phyloP scores from a whole-genome alignment of 2,797 vertebrate genomes.

The Podarcis lilfordi region DNA sequence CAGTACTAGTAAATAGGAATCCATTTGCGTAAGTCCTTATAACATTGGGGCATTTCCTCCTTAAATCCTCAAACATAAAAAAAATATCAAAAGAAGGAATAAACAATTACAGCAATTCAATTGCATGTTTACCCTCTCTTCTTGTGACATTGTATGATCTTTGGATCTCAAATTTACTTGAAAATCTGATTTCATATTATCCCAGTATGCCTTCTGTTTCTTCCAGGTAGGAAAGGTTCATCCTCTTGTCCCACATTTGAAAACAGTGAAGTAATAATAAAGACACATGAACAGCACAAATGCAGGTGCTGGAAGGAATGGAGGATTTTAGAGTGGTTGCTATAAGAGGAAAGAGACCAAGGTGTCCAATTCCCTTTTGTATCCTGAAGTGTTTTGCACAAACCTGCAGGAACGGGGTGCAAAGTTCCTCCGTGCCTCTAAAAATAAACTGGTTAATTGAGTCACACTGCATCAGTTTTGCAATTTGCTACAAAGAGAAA shows the following conservation, averaged over 20 bases:
- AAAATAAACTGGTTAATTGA: slow-evolving; percentile 61
- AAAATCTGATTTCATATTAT: not conserved
- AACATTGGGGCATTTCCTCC: not conserved
- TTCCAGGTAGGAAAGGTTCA: not conserved
- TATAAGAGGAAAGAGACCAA: slow-evolving; percentile 17
- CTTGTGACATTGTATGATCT: too few relatives aligned
- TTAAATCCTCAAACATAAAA: not conserved
- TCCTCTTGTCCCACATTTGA: slow-evolving; percentile 2
- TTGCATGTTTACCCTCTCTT: not conserved
- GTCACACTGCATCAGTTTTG: slow-evolving; percentile 54
- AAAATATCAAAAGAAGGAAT: not conserved
- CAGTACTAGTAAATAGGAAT: not conserved
- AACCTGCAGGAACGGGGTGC: slow-evolving; percentile 46
- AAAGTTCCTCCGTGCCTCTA: slow-evolving; percentile 51
- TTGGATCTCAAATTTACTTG: not conserved
- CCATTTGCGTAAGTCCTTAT: not conserved
- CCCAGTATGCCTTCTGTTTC: not conserved
- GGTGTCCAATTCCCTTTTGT: slow-evolving; percentile 23
- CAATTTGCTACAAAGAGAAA: slow-evolving; percentile 55
- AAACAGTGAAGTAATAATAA: slow-evolving; percentile 49
- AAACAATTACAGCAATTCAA: not conserved
- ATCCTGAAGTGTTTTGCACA: slow-evolving; percentile 30
- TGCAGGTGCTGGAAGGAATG: not conserved
- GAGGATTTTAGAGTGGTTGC: not conserved
- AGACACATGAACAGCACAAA: slow-evolving; percentile 18